Evolutionary conservation across 92 coral and sea anemone species (phyloP).

Genomic region (Bergia sp.): DNA sequence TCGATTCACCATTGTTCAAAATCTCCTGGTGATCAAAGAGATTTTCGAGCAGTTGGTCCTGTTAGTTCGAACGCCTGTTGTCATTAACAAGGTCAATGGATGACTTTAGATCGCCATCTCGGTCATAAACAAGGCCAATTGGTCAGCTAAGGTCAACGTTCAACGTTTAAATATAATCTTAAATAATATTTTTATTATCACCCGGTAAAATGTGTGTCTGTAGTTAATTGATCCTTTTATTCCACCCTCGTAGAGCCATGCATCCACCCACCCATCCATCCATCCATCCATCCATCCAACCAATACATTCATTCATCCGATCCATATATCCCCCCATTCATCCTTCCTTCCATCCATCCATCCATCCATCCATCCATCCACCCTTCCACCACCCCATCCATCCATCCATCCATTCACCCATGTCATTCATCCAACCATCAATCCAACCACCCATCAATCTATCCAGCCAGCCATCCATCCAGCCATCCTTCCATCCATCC

Average conservation of each 20-base stretch:
- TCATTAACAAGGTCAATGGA: background rate
- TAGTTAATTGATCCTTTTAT: too few relatives aligned
- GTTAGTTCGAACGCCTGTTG: background rate
- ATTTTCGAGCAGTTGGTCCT: slow-evolving; percentile 6
- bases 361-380: background rate
- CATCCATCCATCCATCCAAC: background rate
- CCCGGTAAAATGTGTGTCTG: background rate
- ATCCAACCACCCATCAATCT: too few relatives aligned
- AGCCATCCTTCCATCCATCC: background rate
- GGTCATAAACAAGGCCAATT: background rate
- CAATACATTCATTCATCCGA: background rate
- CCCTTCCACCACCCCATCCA: background rate
- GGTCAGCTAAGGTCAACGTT: background rate
- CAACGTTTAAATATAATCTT: background rate
- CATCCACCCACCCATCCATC: background rate
- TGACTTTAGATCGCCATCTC: background rate
- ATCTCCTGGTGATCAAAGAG: slow-evolving; percentile 31
- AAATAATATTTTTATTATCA: too few relatives aligned
- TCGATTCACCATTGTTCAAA: background rate
- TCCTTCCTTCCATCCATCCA: background rate
- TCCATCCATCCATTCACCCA: too few relatives aligned
- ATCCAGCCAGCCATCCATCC: background rate
- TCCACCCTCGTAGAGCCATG: background rate
- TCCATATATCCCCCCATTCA: too few relatives aligned
- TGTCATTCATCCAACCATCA: too few relatives aligned